phyloP scores from a whole-genome alignment of 2,797 vertebrate genomes.

The Myioborus miniatus region DNA sequence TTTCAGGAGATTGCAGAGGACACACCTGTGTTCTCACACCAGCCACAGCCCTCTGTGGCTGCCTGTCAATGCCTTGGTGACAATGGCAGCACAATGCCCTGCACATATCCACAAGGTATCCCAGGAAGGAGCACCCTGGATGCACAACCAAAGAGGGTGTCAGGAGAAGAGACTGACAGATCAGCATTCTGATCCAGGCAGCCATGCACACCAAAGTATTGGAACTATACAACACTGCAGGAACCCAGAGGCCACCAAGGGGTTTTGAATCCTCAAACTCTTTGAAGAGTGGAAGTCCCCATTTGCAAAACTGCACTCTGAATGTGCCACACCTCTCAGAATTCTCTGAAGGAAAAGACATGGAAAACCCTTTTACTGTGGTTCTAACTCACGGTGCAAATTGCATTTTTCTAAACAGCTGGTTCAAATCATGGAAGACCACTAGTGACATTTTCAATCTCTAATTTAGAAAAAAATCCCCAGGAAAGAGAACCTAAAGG shows the following conservation, averaged over 20 bases:
- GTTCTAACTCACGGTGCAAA: background rate
- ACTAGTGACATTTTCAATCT: background rate
- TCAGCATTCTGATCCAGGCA: background rate
- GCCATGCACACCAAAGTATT: background rate
- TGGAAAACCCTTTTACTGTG: background rate
- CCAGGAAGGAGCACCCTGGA: background rate
- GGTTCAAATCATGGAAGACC: background rate
- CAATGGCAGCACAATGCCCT: background rate
- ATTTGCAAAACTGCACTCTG: background rate
- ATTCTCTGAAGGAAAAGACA: background rate
- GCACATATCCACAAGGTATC: fast-evolving
- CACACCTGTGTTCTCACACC: background rate
- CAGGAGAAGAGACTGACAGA: background rate
- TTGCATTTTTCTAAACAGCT: background rate
- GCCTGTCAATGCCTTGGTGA: background rate
- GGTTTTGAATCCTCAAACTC: background rate
- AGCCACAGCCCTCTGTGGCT: background rate
- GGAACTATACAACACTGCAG: background rate
- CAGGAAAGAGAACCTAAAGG: background rate
- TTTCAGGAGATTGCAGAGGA: background rate
- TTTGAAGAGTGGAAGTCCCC: background rate
- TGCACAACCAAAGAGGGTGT: fast-evolving
- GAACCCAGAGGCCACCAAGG: background rate
- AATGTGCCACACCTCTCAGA: background rate
- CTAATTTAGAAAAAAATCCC: background rate